Evolutionary conservation across 2,797 vertebrate species (phyloP).

Genomic region (Brachymystax lenok): DNA sequence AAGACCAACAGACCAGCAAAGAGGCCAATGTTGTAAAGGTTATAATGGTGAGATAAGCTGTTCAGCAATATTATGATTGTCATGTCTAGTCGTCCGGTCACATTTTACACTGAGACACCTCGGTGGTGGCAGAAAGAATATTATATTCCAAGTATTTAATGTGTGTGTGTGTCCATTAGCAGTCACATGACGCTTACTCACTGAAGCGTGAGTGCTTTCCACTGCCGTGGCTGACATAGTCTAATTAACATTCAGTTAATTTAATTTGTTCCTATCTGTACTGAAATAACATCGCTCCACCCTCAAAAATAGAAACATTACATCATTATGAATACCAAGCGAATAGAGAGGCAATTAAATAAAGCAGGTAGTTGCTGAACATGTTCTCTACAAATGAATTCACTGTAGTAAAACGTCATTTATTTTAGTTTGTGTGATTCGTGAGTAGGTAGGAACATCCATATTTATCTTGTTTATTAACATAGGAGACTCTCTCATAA

Average conservation of each 20-base stretch:
- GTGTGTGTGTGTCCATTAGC: background rate
- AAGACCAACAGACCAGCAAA: conserved; percentile 1
- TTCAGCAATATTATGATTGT: conserved; percentile 58
- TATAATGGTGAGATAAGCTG: conserved; percentile 36
- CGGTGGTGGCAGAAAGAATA: conserved; percentile 29
- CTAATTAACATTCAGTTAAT: too few species aligned
- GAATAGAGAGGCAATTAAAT: conserved; percentile 3
- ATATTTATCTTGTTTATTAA: conserved; percentile 2
- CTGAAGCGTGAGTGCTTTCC: conserved; percentile 38
- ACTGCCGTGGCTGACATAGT: conserved; percentile 27
- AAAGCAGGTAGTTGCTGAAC: too few species aligned
- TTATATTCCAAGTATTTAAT: conserved; percentile 28
- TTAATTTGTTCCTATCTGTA: conserved; percentile 1
- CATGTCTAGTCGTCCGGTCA: conserved; percentile 47
- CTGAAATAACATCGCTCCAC: conserved; percentile 10
- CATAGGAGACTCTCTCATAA: background rate
- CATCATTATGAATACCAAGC: conserved; percentile 8
- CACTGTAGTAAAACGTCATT: background rate
- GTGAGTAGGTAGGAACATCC: background rate
- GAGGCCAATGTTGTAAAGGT: conserved; percentile 46
- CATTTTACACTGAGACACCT: conserved; percentile 54
- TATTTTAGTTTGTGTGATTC: background rate
- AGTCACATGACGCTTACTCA: conserved; percentile 56
- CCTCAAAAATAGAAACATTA: background rate
- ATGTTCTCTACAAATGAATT: background rate